phyloP scores from a whole-genome alignment of 2,888 invertebrate species.

The Melieria picta region DNA sequence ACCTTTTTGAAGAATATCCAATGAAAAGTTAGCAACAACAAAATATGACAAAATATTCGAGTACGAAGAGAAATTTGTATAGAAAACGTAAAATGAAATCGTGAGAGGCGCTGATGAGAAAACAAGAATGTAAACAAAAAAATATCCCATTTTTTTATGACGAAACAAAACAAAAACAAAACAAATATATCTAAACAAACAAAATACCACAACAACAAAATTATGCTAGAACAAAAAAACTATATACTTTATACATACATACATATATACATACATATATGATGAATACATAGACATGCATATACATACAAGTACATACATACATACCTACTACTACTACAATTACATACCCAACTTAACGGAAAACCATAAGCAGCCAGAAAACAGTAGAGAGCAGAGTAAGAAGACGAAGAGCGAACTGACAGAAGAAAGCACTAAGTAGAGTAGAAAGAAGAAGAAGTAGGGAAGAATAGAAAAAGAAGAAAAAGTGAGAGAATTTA shows the following conservation, averaged over 20 bases:
- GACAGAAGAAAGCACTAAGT: not conserved
- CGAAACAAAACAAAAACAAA: not conserved
- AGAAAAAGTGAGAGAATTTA: not conserved
- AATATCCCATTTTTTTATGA: slow-evolving; percentile 2
- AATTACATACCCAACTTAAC: slow-evolving; percentile 11
- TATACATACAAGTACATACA: slow-evolving; percentile 2
- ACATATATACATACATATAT: slow-evolving; percentile 1
- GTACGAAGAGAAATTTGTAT: no score
- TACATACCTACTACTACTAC: not conserved
- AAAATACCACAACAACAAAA: no score
- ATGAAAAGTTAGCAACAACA: no score
- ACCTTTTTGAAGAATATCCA: no score
- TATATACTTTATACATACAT: not conserved
- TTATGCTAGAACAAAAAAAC: not conserved
- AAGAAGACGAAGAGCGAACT: not conserved
- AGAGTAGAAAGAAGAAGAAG: not conserved
- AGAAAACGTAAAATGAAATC: no score
- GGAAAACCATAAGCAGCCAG: not conserved
- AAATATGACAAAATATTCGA: no score
- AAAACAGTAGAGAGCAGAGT: slow-evolving; percentile 3
- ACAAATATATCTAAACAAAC: no score
- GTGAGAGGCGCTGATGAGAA: no score
- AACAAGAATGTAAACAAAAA: not conserved
- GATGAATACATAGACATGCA: slow-evolving; percentile 3
- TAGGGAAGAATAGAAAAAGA: slow-evolving; percentile 1